Conservation (phyloP, 1,140 invertebrate genomes). For the Chrysopa pallens region DNA sequence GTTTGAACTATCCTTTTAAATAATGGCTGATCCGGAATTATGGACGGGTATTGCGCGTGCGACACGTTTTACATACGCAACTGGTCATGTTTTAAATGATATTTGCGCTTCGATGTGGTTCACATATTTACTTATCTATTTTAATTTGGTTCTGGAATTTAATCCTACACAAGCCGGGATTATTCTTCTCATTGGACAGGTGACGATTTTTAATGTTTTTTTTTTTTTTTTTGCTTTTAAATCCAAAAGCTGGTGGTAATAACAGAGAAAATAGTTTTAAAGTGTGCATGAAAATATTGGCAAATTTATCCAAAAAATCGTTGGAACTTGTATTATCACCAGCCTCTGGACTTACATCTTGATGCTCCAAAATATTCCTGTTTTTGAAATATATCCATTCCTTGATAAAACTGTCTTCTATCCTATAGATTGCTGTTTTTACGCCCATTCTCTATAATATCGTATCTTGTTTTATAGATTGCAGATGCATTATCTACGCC, state of each 20-base stretch:
- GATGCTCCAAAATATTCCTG: neutral
- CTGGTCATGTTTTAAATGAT: slow-evolving; percentile 87
- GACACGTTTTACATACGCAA: slow-evolving; percentile 28
- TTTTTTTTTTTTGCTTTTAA: neutral
- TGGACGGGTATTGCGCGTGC: no score
- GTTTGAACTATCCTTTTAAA: no score
- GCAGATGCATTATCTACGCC: slow-evolving; percentile 80
- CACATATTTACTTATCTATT: slow-evolving; percentile 85
- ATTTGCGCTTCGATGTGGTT: slow-evolving; percentile 96
- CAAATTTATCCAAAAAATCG: no score
- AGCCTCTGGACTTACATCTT: no score
- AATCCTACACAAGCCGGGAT: slow-evolving; percentile 54
- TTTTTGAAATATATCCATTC: neutral
- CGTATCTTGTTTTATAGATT: slow-evolving; percentile 21
- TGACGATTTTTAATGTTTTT: slow-evolving; percentile 4
- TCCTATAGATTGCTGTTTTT: neutral
- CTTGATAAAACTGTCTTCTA: neutral
- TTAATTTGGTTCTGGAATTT: slow-evolving; percentile 70
- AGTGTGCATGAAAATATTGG: no score
- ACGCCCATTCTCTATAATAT: neutral
- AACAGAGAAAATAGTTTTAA: neutral
- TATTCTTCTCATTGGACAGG: slow-evolving; percentile 68
- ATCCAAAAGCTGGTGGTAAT: neutral
- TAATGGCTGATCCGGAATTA: no score
- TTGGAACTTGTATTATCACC: no score